Evolutionary conservation across 2,797 vertebrate genomes (phyloP), one percentile per base, ranked within the genome.

Genomic region (Schizopygopsis pylzovi): DNA sequence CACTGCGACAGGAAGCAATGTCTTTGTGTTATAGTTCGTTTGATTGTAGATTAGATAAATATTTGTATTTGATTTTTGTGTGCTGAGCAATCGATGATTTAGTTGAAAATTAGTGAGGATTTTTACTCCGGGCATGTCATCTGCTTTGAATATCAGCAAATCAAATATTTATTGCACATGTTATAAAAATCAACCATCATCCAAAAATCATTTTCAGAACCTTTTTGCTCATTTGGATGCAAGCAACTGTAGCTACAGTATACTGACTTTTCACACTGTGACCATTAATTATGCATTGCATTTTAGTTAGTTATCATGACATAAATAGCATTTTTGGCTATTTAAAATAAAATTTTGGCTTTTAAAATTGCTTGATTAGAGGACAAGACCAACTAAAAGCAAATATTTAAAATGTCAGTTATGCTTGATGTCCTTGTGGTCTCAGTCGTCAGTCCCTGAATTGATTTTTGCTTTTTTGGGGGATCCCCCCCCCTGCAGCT

Each of bases 21-120:
- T 85, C 28, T 84, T 79, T n/a, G 76, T 79, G 12, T 79, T 56
- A 43, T 65, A 41, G 52, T 70, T n/a, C 63, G 41, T 49, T 59
- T 82, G 72, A 78, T 7, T 87, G 56, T 71, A 81, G 71, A 80
- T 84, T 59, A 16, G 81, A 28, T 49, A 73, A 65, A 70, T 81
- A 84, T 85, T 79, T 81, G 11, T 65, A 33, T 75, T 81, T 71
- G 22, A 61, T 81, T 76, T 67, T 41, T 37, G 11, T 47, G 59
- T 16, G 49, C 33, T 56, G 63, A 81, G 28, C 6, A 8, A 22
- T 4, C 1, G 43, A 67, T 67, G 25, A 82, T 3, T 49, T 37
- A 56, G 47, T 45, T 59, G 8, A 68, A 79, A 78, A 68, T 68
- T 25, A 25, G 43, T 15, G 22, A 49, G 54, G 43, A 22, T 73